A percentile compares a stretch with the other conserved stretches of the same genome.
Evolutionary conservation across 2,888 invertebrate genomes (phyloP).

Genomic region (Enchytraeus crypticus): DNA sequence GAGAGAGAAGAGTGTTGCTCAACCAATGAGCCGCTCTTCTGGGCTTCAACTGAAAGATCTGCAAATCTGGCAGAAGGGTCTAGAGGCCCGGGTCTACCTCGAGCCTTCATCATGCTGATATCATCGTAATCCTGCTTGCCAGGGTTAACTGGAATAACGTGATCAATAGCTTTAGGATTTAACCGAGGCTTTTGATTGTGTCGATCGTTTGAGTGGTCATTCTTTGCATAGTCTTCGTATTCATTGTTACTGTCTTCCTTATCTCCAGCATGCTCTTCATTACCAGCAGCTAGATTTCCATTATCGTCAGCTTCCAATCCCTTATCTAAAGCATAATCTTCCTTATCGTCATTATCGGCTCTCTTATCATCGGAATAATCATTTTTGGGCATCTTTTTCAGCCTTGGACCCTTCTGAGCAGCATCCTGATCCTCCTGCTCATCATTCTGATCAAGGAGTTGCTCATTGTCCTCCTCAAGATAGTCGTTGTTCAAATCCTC

Average conservation of each 20-base stretch:
- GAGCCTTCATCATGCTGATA: too few relatives aligned
- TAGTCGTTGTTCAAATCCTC: not conserved
- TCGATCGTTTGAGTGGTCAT: too few relatives aligned
- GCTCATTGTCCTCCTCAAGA: not conserved
- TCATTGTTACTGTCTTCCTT: not conserved
- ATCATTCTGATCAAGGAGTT: not conserved
- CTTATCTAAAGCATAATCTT: not conserved
- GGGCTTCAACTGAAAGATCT: too few relatives aligned
- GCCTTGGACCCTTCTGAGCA: too few relatives aligned
- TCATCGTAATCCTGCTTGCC: too few relatives aligned
- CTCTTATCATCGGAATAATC: not conserved
- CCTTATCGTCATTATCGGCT: not conserved
- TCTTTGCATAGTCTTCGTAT: not conserved
- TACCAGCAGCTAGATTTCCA: not conserved
- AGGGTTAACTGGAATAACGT: too few relatives aligned
- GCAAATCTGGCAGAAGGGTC: too few relatives aligned
- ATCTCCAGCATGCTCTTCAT: not conserved
- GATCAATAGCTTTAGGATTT: too few relatives aligned
- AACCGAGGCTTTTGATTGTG: too few relatives aligned
- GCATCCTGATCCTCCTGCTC: not conserved
- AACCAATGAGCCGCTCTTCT: too few relatives aligned
- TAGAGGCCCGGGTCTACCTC: too few relatives aligned
- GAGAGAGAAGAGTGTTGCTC: too few relatives aligned
- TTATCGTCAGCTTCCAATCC: not conserved
- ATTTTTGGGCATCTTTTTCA: not conserved